phyloP scores from a whole-genome alignment of 2,888 invertebrate species.

The Osmoderma eremita region DNA sequence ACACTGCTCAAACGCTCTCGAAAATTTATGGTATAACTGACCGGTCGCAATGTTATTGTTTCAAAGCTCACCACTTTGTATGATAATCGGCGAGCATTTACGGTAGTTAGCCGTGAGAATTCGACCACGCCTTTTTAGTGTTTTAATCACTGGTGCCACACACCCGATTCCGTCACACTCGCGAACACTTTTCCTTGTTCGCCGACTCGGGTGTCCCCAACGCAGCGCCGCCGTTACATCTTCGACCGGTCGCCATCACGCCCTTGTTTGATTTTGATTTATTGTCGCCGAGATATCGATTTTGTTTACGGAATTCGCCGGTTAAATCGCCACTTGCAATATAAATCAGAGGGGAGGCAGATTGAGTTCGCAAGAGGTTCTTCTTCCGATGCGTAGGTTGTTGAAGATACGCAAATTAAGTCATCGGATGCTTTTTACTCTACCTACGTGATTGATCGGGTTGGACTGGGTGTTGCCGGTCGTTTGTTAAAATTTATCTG shows the following conservation, averaged over 20 bases:
- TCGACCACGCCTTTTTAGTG: constrained; percentile 51
- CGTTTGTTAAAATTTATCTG: neutral
- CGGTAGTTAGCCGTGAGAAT: constrained; percentile 40
- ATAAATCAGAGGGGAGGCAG: constrained; percentile 24
- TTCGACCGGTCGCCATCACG: neutral
- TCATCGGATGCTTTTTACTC: constrained; percentile 29
- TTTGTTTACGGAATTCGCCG: constrained; percentile 20
- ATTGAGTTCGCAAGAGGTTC: constrained; percentile 33
- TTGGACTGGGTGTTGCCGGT: constrained; percentile 17
- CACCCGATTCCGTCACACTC: constrained; percentile 34
- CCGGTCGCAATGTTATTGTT: constrained; percentile 57
- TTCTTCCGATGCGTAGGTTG: constrained; percentile 5
- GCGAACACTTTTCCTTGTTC: constrained; percentile 15
- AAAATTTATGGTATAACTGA: constrained; percentile 53
- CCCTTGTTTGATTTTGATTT: constrained; percentile 28
- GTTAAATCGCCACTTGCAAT: constrained; percentile 19
- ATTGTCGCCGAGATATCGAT: constrained; percentile 25
- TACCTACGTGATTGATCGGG: constrained; percentile 14
- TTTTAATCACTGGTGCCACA: constrained; percentile 42
- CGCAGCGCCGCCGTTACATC: neutral
- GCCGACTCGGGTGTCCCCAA: neutral
- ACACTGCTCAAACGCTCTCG: constrained; percentile 23
- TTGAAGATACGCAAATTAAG: constrained; percentile 29
- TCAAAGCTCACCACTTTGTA: constrained; percentile 54
- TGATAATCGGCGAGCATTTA: constrained; percentile 50